phyloP scores from a whole-genome alignment of 1,140 invertebrate genomes.

The Watersipora subatra region DNA sequence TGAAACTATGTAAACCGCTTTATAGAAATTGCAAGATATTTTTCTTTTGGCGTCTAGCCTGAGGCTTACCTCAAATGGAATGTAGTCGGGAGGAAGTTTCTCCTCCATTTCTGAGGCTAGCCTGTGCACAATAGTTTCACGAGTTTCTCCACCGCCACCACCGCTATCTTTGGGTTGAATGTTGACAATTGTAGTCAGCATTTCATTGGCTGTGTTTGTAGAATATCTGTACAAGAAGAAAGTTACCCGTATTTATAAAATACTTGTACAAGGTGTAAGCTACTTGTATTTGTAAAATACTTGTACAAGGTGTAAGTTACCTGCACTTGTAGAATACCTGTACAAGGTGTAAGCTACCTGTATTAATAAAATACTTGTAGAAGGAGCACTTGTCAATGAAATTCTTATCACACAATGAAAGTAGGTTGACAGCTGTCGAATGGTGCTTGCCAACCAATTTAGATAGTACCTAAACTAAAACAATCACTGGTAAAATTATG shows the following conservation, averaged over 20 bases:
- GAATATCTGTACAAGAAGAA: conserved; percentile 24
- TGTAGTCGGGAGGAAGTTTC: conserved; percentile 78
- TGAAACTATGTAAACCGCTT: no score
- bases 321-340: conserved; percentile 39
- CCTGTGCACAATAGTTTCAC: conserved; percentile 78
- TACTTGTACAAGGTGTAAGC: conserved; percentile 6
- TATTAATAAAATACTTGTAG: background rate
- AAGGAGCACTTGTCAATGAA: no score
- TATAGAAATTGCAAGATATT: no score
- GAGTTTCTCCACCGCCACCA: conserved; percentile 59
- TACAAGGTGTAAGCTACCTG: background rate
- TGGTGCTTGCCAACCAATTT: background rate
- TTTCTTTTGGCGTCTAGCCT: no score
- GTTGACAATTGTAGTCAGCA: conserved; percentile 80
- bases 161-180: conserved; percentile 85
- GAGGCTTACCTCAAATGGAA: conserved; percentile 73
- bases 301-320: conserved; percentile 20
- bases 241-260: background rate
- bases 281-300: conserved; percentile 40
- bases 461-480: background rate
- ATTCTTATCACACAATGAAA: background rate
- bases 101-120: conserved; percentile 86
- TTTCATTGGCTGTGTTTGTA: conserved; percentile 48
- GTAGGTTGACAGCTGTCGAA: background rate
- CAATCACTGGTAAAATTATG: background rate